Evolutionary conservation across 2,113 vertebrate species (phyloP), one percentile per base, ranked within the genome.

Genomic region (Aptenodytes forsteri): DNA sequence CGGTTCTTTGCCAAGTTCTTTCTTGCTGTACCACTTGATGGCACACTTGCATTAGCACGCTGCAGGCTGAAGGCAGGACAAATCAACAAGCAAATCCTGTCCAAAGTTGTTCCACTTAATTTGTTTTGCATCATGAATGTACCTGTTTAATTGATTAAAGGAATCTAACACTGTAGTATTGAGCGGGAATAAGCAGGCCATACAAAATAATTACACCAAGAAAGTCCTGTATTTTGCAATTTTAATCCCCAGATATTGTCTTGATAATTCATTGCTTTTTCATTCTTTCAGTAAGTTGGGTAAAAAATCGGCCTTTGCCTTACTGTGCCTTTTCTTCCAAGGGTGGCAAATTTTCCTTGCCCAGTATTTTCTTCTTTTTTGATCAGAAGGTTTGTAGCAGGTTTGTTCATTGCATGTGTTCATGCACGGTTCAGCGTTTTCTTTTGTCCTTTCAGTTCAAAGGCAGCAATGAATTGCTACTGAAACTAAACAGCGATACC

Each of bases 1-100:
- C 14, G 14, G 36, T 50, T 86, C 49, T 70, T 27, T 20, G 54
- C 36, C 11, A 16, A 7, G 40, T 20, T 56, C 82, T 89, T 84
- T 40, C 10, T 13, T 65, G 18, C 16, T 42, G 10, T 47, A 70
- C 98, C 98, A 50, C 97, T 89, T 97, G 98, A 87, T 98, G 98
- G 94, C 98, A 96, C 58, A 23, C 66, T 95, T 95, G 91, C 84
- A 70, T 82, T 29, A 96, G 87, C 59, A 59, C 42, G 61, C 73
- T 7, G 36, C 62, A 30, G 20, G 13, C 23, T 59, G 46, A 11
- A 73, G 25, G 5, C 27, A 30, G 16, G 32, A 77, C 62, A 85
- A 36, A 83, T 40, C 64, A 78, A 17, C 62, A 27, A 58, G 59
- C 73, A 79, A 84, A 93, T 55, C 25, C 46, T 32, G 52, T 47